Conservation (phyloP, 2,888 invertebrate species). For the Torymus tubicola region DNA sequence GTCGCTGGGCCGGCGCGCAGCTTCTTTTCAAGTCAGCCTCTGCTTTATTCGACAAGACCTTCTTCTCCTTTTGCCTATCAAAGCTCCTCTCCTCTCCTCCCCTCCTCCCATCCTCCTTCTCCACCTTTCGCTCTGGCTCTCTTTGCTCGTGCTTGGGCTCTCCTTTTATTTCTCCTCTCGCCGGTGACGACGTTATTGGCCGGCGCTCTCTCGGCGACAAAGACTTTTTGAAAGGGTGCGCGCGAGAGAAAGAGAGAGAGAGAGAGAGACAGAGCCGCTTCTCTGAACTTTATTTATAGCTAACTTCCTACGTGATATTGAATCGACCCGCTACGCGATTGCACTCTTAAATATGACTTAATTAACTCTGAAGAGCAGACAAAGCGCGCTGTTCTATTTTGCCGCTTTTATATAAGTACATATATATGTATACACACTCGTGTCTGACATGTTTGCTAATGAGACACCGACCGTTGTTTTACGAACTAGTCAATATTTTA, state of each 20-base stretch:
- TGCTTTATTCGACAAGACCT: conserved; percentile 8
- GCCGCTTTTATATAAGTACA: too few species aligned
- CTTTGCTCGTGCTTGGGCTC: background rate
- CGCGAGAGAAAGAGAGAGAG: background rate
- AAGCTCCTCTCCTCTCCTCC: conserved; percentile 3
- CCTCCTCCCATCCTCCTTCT: background rate
- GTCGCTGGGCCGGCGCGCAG: background rate
- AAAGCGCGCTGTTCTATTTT: background rate
- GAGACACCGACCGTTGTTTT: too few species aligned
- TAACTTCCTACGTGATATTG: background rate
- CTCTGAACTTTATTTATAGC: conserved; percentile 19
- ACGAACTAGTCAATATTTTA: too few species aligned
- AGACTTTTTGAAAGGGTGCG: conserved; percentile 3
- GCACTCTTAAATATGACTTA: conserved; percentile 9
- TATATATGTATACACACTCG: too few species aligned
- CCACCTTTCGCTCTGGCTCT: background rate
- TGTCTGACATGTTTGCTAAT: too few species aligned
- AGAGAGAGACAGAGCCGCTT: background rate
- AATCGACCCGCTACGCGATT: background rate
- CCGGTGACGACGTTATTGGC: conserved; percentile 7
- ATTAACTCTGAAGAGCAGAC: background rate
- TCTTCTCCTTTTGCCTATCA: conserved; percentile 17
- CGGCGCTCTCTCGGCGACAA: too few species aligned
- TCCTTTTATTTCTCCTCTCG: background rate
- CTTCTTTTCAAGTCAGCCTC: conserved; percentile 7